Conservation (phyloP, 2,888 invertebrate species). For the Lasius platythorax region DNA sequence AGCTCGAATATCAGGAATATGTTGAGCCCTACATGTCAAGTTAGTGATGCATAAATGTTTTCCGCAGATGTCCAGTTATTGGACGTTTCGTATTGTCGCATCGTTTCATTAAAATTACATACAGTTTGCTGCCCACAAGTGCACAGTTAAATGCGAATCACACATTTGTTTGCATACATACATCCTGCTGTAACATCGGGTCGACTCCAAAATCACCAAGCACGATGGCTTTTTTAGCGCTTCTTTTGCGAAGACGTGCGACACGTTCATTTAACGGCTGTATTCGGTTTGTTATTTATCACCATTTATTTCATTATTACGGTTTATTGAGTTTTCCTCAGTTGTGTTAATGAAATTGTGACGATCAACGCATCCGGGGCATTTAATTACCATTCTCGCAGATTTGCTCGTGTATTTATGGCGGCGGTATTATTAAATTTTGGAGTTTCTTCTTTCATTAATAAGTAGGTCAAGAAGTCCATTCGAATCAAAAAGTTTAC, state of each 20-base stretch:
- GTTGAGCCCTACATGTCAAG: slow-evolving; percentile 39
- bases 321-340: slow-evolving; percentile 40
- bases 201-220: slow-evolving; percentile 22
- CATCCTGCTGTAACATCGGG: neutral
- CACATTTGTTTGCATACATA: slow-evolving; percentile 19
- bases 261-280: slow-evolving; percentile 69
- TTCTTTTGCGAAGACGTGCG: slow-evolving; percentile 62
- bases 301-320: slow-evolving; percentile 36
- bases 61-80: slow-evolving; percentile 49
- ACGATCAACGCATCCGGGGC: slow-evolving; percentile 45
- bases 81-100: slow-evolving; percentile 59
- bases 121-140: slow-evolving; percentile 42
- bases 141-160: slow-evolving; percentile 40
- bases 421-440: slow-evolving; percentile 49
- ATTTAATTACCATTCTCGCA: slow-evolving; percentile 43
- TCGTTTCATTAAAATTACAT: slow-evolving; percentile 57
- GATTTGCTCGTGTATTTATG: slow-evolving; percentile 44
- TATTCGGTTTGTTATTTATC: slow-evolving; percentile 42
- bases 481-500: slow-evolving; percentile 45
- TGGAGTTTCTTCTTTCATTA: slow-evolving; percentile 51
- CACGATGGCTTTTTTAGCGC: slow-evolving; percentile 63
- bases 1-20: slow-evolving; percentile 27
- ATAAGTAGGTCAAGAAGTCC: slow-evolving; percentile 48
- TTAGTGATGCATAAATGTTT: slow-evolving; percentile 48
- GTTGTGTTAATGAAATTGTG: slow-evolving; percentile 44